Percentiles rank a stretch among this genome's conserved stretches.
Evolutionary conservation across 2,113 vertebrate species (phyloP).

Genomic region (Himantopus leucocephalus): DNA sequence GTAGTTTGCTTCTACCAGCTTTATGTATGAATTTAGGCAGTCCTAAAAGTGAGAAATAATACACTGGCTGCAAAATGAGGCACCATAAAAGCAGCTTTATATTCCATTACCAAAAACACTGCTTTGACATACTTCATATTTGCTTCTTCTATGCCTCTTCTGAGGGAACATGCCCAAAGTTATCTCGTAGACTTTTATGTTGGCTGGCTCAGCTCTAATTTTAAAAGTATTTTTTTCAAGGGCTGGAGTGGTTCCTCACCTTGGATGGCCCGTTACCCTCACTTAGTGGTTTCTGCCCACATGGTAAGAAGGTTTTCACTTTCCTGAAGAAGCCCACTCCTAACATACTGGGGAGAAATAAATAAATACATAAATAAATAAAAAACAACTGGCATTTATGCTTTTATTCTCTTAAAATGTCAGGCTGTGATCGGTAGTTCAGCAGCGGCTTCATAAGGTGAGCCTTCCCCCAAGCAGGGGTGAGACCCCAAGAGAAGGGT

Average conservation of each 20-base stretch:
- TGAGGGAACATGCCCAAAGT: background rate
- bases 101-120: background rate
- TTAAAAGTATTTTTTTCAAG: background rate
- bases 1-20: background rate
- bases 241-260: background rate
- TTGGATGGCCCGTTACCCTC: background rate
- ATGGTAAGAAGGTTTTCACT: background rate
- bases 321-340: background rate
- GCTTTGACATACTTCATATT: background rate
- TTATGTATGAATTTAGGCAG: background rate
- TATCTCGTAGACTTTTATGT: background rate
- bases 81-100: background rate
- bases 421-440: background rate
- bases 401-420: background rate
- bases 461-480: background rate
- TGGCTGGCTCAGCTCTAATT: background rate
- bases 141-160: background rate
- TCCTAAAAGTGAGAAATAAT: background rate
- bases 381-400: background rate
- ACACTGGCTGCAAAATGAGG: background rate
- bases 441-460: background rate
- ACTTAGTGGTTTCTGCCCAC: background rate
- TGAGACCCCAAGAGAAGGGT: background rate
- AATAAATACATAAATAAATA: background rate
- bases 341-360: background rate